Conservation (phyloP, 1,140 invertebrate species). For the Uloborus diversus region DNA sequence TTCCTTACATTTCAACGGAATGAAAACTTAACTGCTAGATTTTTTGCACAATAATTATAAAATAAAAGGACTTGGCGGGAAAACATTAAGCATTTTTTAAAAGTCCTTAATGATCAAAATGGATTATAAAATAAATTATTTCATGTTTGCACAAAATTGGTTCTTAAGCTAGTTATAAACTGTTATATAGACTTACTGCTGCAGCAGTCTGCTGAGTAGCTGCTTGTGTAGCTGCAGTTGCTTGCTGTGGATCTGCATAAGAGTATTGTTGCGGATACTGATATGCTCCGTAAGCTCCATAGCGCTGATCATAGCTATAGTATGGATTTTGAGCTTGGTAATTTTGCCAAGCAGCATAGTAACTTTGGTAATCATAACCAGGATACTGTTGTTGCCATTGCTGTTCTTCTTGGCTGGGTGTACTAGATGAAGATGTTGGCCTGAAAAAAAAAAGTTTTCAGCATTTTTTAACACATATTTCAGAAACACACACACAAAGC, state of each 20-base stretch:
- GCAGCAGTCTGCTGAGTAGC: no score
- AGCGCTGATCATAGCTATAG: constrained; percentile 42
- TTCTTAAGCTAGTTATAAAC: no score
- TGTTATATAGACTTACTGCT: no score
- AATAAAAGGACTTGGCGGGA: no score
- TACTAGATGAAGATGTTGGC: background rate
- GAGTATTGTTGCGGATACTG: constrained; percentile 34
- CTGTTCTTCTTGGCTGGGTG: constrained; percentile 3
- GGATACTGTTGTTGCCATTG: constrained; percentile 53
- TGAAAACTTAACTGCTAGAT: no score
- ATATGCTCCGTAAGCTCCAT: constrained; percentile 30
- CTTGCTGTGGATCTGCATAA: constrained; percentile 24
- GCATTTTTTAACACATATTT: no score
- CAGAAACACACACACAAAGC: no score
- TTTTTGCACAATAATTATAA: no score
- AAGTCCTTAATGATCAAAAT: no score
- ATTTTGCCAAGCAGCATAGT: constrained; percentile 55
- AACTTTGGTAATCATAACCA: constrained; percentile 54
- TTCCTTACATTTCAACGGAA: no score
- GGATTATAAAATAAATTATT: background rate
- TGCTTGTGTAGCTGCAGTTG: constrained; percentile 1
- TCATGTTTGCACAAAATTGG: background rate
- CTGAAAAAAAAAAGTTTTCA: background rate
- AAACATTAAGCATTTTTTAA: no score
- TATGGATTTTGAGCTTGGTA: constrained; percentile 45